Conservation (phyloP, 2,113 vertebrate genomes). For the Ahaetulla prasina region DNA sequence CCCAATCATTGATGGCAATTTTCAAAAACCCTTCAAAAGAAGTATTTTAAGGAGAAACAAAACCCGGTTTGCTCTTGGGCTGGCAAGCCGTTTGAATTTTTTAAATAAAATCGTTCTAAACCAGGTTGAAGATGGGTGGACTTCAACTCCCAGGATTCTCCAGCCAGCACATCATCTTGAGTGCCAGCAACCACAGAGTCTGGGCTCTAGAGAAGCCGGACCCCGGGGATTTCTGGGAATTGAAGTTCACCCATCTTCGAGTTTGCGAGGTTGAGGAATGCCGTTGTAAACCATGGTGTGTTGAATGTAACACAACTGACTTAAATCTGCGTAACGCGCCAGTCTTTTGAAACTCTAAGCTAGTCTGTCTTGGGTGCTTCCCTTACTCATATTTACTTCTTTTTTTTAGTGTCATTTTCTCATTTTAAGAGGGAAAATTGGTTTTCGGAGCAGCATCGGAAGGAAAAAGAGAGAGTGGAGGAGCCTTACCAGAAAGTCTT, state of each 20-base stretch:
- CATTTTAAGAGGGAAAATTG: background rate
- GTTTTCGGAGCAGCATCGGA: background rate
- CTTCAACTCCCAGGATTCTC: background rate
- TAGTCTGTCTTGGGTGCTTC: background rate
- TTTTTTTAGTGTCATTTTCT: background rate
- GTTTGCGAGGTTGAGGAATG: background rate
- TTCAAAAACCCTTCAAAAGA: background rate
- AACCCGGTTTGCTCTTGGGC: background rate
- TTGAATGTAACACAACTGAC: background rate
- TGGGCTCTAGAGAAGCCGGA: background rate
- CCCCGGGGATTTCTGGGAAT: background rate
- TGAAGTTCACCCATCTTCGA: background rate
- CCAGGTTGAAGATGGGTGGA: background rate
- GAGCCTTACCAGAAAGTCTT: slow-evolving; percentile 89
- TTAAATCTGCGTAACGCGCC: background rate
- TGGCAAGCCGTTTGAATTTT: background rate
- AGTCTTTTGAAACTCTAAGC: background rate
- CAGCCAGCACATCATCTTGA: background rate
- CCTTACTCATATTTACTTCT: background rate
- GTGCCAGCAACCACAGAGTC: background rate
- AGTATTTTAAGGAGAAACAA: background rate
- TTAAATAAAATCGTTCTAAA: background rate
- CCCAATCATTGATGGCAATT: background rate
- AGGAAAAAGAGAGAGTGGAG: background rate
- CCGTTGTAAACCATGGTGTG: background rate